A percentile compares a stretch with the other conserved stretches of the same genome.
Evolutionary conservation across 2,888 invertebrate genomes (phyloP).

Genomic region (Listrodromus nycthemerus): DNA sequence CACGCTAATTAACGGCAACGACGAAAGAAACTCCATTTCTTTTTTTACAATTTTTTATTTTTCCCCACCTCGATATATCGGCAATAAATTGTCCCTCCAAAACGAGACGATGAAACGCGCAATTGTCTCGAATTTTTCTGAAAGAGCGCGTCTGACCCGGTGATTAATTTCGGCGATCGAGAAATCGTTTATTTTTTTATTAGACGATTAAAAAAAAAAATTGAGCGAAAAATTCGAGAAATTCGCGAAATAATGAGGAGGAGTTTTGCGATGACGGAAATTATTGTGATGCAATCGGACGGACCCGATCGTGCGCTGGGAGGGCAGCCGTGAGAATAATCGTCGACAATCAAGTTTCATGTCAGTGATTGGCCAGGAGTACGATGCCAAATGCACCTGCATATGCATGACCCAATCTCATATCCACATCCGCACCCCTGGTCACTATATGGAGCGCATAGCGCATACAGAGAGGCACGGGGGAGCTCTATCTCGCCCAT

Average conservation of each 20-base stretch:
- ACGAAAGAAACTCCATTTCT: too few species aligned
- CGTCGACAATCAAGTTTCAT: slow-evolving; percentile 83
- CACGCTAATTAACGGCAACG: not conserved
- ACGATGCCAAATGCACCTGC: slow-evolving; percentile 82
- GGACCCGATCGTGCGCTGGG: slow-evolving; percentile 68
- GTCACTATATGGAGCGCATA: slow-evolving; percentile 42
- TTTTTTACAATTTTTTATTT: too few species aligned
- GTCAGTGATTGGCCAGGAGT: slow-evolving; percentile 79
- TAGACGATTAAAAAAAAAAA: too few species aligned
- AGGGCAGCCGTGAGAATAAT: slow-evolving; percentile 78
- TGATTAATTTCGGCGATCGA: too few species aligned
- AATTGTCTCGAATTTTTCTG: too few species aligned
- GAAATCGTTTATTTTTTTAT: too few species aligned
- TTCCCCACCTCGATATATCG: too few species aligned
- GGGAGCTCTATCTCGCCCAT: slow-evolving; percentile 46
- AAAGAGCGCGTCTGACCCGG: too few species aligned
- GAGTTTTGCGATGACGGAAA: slow-evolving; percentile 64
- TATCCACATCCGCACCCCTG: slow-evolving; percentile 77
- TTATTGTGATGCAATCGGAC: slow-evolving; percentile 79
- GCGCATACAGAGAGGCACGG: slow-evolving; percentile 50
- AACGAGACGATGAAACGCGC: too few species aligned
- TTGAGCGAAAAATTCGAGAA: not conserved
- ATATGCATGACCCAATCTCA: slow-evolving; percentile 84
- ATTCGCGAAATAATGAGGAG: slow-evolving; percentile 1
- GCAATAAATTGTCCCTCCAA: too few species aligned